Evolutionary conservation across 2,797 vertebrate genomes (phyloP).

Genomic region (Sciurus carolinensis): DNA sequence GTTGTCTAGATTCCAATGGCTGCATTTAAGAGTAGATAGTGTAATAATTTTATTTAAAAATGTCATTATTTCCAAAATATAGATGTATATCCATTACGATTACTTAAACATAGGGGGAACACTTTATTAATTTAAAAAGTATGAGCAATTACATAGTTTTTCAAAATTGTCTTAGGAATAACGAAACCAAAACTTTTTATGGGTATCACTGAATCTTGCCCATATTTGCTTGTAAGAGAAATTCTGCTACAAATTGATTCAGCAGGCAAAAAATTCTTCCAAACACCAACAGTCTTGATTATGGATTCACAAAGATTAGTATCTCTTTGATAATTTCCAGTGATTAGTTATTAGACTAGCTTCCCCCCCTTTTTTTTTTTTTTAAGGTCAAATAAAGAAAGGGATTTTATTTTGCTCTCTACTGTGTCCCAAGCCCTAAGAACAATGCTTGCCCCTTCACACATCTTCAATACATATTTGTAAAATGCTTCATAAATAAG

Average conservation of each 20-base stretch:
- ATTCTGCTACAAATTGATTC: not conserved
- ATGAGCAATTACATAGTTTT: not conserved
- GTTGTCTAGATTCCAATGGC: not conserved
- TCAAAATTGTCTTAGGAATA: not conserved
- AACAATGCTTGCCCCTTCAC: not conserved
- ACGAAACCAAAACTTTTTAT: not conserved
- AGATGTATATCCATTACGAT: not conserved
- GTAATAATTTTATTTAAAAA: slow-evolving; percentile 35
- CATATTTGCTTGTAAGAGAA: not conserved
- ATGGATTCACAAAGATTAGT: not conserved
- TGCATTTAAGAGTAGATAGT: not conserved
- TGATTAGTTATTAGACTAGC: not conserved
- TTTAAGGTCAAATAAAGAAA: slow-evolving; percentile 16
- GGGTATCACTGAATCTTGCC: not conserved
- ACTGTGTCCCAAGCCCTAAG: not conserved
- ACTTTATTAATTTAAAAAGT: not conserved
- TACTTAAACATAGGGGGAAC: not conserved
- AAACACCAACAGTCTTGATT: not conserved
- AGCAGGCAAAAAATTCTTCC: not conserved
- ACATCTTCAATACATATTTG: not conserved
- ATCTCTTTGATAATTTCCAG: not conserved
- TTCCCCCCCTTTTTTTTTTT: not conserved
- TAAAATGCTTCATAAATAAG: slow-evolving; percentile 18
- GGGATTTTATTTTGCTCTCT: slow-evolving; percentile 50
- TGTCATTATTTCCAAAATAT: not conserved